These are phyloP conservation scores for Ursus arctos DNA, from an alignment of 2,113 vertebrate genomes.

Conservation along the genomic window DNA sequence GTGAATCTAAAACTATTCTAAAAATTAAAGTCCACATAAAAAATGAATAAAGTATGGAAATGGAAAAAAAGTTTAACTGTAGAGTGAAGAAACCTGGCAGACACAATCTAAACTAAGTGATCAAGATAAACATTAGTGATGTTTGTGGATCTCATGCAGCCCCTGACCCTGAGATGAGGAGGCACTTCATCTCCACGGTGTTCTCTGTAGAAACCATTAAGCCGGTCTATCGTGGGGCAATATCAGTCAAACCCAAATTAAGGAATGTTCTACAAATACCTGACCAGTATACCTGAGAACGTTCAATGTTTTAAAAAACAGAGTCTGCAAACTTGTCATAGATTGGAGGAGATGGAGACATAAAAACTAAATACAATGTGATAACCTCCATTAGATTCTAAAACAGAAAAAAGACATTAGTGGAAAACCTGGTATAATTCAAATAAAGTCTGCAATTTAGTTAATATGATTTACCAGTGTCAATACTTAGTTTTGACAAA, in stretches of 20 bases:
- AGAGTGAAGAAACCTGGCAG: neutral
- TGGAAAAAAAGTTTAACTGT: neutral
- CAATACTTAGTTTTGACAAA: neutral
- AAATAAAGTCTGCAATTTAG: neutral
- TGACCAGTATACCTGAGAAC: neutral
- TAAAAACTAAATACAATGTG: neutral
- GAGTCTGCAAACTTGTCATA: neutral
- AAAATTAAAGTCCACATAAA: neutral
- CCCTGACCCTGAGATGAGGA: neutral
- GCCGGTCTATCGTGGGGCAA: neutral
- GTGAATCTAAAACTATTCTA: neutral
- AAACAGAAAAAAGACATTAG: neutral
- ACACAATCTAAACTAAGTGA: neutral
- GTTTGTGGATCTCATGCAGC: neutral
- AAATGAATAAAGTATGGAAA: neutral
- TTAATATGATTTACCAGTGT: neutral
- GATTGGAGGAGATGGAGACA: neutral
- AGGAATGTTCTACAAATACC: neutral
- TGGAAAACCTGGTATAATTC: neutral
- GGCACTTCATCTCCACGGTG: rapidly evolving
- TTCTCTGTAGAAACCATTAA: neutral
- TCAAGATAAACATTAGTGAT: neutral
- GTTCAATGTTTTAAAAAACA: neutral
- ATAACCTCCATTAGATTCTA: neutral
- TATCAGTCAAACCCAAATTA: neutral